Base-by-base conservation (phyloP, 2,888 invertebrate species). In the Nycteola revayana region DNA sequence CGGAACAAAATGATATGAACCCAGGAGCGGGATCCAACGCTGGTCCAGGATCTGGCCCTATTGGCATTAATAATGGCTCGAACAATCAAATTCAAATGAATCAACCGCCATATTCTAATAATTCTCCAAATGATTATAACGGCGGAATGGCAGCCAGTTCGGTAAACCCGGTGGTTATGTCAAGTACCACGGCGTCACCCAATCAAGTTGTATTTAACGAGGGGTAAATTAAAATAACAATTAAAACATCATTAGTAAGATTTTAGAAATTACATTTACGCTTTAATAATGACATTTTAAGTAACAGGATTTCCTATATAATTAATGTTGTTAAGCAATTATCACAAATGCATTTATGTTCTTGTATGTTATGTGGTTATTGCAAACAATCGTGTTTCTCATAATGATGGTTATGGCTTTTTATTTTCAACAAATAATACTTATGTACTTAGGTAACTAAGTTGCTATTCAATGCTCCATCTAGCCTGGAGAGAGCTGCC, bases 131-230 rank as follows among this genome's bases (percentile, higher is more conserved):
- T 17, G 25, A 42, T 43, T 44, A 44, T 31, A 25, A 30, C 4
- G n/a, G n/a, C 7, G 7, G 4, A 21, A 29, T 28, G 3, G 45
- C 31, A 4, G 55, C 54, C 2, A 66, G 67, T 32, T 42, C 59
- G 28, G 69, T 64, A 9, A 59, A 51, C 39, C 62, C 61, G 4
- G 71, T 68, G 9, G 11, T 43, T 21, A 38, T 65, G n/a, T 48
- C 55, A 11, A 34, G 48, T 4, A 29, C 43, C 7, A 49, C 51
- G 7, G 23, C 43, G 10, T 28, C 40, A 28, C 34, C 47, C 5
- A 49, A 36, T 28, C 48, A 52, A 36, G 43, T 51, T 23, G 20
- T 46, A 17, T 57, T 56, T 34, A 34, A 48, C 34, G 47, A 52
- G 33, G 60, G 54, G 71, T 69, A 52, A 41, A 54, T 60, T 36